phyloP scores from a whole-genome alignment of 2,888 invertebrate genomes.

The Slavum lentiscoides region DNA sequence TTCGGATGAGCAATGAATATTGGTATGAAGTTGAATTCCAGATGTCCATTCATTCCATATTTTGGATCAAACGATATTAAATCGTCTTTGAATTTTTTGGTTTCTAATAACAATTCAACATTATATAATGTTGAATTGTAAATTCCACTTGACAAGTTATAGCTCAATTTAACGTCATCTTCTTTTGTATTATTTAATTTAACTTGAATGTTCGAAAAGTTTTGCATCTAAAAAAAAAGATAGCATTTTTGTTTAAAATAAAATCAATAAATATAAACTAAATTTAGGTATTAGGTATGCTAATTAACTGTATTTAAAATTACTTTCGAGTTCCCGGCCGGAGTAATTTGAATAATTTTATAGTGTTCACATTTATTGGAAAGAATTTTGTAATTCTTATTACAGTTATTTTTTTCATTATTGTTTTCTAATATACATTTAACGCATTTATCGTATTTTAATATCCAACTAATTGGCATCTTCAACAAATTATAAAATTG shows the following conservation, averaged over 20 bases:
- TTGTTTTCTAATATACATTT: slow-evolving; percentile 6
- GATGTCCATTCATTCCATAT: slow-evolving; percentile 24
- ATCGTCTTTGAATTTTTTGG: background rate
- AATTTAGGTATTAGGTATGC: too few species aligned
- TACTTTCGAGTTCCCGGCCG: slow-evolving; percentile 28
- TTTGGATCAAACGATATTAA: slow-evolving; percentile 36
- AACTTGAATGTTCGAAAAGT: slow-evolving; percentile 24
- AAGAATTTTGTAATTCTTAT: background rate
- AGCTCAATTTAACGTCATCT: slow-evolving; percentile 4
- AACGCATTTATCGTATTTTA: slow-evolving; percentile 28
- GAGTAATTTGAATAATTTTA: slow-evolving; percentile 5
- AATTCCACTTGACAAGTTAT: slow-evolving; percentile 12
- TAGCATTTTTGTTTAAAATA: background rate
- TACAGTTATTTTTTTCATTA: background rate
- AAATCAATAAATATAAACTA: background rate
- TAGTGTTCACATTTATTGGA: slow-evolving; percentile 35
- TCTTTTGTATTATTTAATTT: slow-evolving; percentile 1
- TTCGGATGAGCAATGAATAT: slow-evolving; percentile 38
- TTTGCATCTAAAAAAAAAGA: slow-evolving; percentile 14
- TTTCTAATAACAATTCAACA: slow-evolving; percentile 10
- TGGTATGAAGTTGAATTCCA: slow-evolving; percentile 40
- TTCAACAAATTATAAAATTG: slow-evolving; percentile 26
- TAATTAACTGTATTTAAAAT: background rate
- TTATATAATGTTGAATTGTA: background rate
- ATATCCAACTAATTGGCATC: slow-evolving; percentile 9